Percentiles rank a stretch among this genome's conserved stretches.
Evolutionary conservation across 2,797 vertebrate species (phyloP).

Genomic region (Silurus aristotelis): DNA sequence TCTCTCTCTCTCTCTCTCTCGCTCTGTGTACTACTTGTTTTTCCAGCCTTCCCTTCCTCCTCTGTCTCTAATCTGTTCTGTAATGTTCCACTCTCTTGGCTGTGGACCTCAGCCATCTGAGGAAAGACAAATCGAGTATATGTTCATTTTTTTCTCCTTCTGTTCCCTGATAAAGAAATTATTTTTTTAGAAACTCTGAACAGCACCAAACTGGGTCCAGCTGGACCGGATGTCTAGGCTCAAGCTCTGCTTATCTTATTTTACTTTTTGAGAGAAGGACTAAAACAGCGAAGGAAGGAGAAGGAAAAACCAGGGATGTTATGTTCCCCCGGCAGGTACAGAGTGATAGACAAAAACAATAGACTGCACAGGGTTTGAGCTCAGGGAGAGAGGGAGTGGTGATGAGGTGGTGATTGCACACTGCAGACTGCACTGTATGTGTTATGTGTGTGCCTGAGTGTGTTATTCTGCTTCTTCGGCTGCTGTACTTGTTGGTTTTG

Average conservation of each 20-base stretch:
- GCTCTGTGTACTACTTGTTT: constrained; percentile 15
- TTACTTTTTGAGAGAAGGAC: constrained; percentile 19
- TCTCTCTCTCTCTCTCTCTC: too few species aligned
- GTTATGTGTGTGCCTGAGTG: constrained; percentile 5
- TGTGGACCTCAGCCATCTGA: constrained; percentile 44
- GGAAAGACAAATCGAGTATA: constrained; percentile 47
- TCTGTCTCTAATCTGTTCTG: constrained; percentile 34
- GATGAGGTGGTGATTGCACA: constrained; percentile 42
- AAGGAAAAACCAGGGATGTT: constrained; percentile 26
- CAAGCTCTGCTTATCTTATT: constrained; percentile 42
- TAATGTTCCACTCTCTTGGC: constrained; percentile 20
- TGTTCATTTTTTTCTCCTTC: constrained; percentile 35
- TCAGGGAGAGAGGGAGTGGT: constrained; percentile 26
- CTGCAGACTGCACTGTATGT: constrained; percentile 28
- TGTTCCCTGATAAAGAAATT: constrained; percentile 50
- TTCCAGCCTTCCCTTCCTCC: constrained; percentile 25
- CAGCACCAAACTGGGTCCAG: constrained; percentile 51
- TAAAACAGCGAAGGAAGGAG: constrained; percentile 35
- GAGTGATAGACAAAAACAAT: constrained; percentile 48
- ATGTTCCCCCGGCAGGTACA: constrained; percentile 43
- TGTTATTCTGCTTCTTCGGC: constrained; percentile 24
- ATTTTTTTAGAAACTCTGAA: constrained; percentile 55
- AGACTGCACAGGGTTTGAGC: constrained; percentile 35
- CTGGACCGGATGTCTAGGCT: constrained; percentile 56
- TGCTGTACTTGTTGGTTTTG: constrained; percentile 19